Conservation (phyloP, 2,113 vertebrate species). For the Salminus brasiliensis region DNA sequence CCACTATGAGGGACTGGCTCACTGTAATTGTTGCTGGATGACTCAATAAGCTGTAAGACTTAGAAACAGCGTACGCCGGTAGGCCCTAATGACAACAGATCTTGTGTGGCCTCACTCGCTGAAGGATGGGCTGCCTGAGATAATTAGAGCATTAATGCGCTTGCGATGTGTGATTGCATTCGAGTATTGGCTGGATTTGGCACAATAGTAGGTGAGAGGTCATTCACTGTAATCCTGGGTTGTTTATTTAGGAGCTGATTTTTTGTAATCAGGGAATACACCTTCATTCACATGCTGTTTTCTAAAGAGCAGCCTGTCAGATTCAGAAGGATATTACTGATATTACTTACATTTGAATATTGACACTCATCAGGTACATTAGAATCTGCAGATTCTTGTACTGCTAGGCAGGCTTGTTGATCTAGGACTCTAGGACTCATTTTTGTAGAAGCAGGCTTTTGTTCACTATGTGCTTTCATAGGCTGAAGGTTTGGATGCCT, state of each 20-base stretch:
- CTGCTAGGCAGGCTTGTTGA: neutral
- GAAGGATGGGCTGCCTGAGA: neutral
- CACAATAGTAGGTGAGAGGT: neutral
- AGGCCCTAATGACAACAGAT: constrained; percentile 11
- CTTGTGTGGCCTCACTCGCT: constrained; percentile 14
- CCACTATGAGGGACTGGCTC: constrained; percentile 27
- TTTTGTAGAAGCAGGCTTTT: no score
- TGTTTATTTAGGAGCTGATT: neutral
- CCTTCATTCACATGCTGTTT: no score
- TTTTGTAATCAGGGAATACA: neutral
- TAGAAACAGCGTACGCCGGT: constrained; percentile 26
- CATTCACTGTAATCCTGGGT: neutral
- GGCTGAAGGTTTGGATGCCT: no score
- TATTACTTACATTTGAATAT: neutral
- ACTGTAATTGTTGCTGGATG: constrained; percentile 51
- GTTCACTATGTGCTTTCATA: neutral
- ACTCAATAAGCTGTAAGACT: constrained; percentile 57
- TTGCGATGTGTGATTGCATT: neutral
- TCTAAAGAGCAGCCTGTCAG: no score
- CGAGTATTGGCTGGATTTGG: neutral
- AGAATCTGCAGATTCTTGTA: neutral
- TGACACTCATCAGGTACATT: neutral
- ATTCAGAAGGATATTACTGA: neutral
- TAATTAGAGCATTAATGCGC: neutral
- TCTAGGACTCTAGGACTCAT: no score